Percentiles rank a stretch among this genome's conserved stretches.
Evolutionary conservation across 2,888 invertebrate genomes (phyloP).

Genomic region (Drosophila borealis): DNA sequence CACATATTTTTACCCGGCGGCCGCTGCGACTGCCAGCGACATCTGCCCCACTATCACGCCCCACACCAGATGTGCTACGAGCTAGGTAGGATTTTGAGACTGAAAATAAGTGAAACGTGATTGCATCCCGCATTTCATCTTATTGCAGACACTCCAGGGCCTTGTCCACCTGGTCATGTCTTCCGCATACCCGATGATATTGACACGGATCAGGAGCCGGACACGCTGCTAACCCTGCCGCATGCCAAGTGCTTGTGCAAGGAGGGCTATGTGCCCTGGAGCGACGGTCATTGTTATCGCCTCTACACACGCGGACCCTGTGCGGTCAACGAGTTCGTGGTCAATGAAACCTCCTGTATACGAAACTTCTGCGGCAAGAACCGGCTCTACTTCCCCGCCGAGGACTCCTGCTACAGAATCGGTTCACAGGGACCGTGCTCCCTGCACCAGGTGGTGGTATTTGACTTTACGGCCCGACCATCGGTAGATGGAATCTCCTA

Average conservation of each 20-base stretch:
- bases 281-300: constrained; percentile 90
- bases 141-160: constrained; percentile 89
- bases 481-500: constrained; percentile 93
- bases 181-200: constrained; percentile 86
- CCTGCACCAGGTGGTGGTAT: constrained; percentile 90
- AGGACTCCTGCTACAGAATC: constrained; percentile 91
- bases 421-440: constrained; percentile 92
- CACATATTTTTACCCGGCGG: constrained; percentile 91
- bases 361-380: constrained; percentile 91
- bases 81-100: constrained; percentile 86
- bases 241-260: constrained; percentile 90
- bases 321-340: constrained; percentile 88
- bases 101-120: not conserved
- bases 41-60: constrained; percentile 91
- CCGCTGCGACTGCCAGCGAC: constrained; percentile 90
- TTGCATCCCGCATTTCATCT: not conserved
- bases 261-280: constrained; percentile 88
- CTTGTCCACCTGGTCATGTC: constrained; percentile 90
- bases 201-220: constrained; percentile 61
- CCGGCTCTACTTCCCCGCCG: constrained; percentile 90
- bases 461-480: constrained; percentile 91
- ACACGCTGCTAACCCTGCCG: constrained; percentile 63
- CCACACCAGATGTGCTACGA: constrained; percentile 90
- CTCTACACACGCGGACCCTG: constrained; percentile 93
- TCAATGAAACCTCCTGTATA: constrained; percentile 89